Percentiles rank a stretch among this genome's conserved stretches.
phyloP scores from a whole-genome alignment of 2,888 invertebrate species.

The Melieria picta region DNA sequence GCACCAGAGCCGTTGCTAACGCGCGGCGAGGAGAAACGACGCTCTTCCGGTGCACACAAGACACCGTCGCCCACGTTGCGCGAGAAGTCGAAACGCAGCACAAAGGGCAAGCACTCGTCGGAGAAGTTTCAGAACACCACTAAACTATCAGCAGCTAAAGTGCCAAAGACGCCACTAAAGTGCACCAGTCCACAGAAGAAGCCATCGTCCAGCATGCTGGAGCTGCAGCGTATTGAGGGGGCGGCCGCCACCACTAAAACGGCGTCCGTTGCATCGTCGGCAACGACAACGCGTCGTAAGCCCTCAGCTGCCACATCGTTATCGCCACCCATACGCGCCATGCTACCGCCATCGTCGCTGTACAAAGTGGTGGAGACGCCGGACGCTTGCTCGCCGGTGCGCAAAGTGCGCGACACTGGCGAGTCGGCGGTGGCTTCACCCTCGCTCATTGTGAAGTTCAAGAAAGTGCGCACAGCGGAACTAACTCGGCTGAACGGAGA shows the following conservation, averaged over 20 bases:
- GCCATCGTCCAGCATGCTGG: constrained; percentile 40
- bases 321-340: constrained; percentile 62
- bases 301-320: constrained; percentile 44
- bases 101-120: constrained; percentile 60
- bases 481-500: constrained; percentile 82
- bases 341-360: constrained; percentile 61
- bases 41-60: constrained; percentile 13
- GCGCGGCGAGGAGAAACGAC: constrained; percentile 30
- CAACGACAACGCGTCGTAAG: constrained; percentile 48
- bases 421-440: constrained; percentile 54
- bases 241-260: constrained; percentile 34
- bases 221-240: constrained; percentile 44
- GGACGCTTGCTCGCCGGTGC: constrained; percentile 47
- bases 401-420: constrained; percentile 41
- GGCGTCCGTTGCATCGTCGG: constrained; percentile 40
- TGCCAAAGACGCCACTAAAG: constrained; percentile 39
- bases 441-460: constrained; percentile 77
- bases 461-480: constrained; percentile 79
- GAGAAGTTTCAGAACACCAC: constrained; percentile 55
- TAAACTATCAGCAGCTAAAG: constrained; percentile 34
- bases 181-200: constrained; percentile 43
- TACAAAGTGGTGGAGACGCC: constrained; percentile 61
- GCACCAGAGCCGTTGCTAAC: constrained; percentile 35
- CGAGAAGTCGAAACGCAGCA: constrained; percentile 59
- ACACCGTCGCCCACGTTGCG: constrained; percentile 56